Conservation (phyloP, 1,140 invertebrate genomes). For the Fopius arisanus region DNA sequence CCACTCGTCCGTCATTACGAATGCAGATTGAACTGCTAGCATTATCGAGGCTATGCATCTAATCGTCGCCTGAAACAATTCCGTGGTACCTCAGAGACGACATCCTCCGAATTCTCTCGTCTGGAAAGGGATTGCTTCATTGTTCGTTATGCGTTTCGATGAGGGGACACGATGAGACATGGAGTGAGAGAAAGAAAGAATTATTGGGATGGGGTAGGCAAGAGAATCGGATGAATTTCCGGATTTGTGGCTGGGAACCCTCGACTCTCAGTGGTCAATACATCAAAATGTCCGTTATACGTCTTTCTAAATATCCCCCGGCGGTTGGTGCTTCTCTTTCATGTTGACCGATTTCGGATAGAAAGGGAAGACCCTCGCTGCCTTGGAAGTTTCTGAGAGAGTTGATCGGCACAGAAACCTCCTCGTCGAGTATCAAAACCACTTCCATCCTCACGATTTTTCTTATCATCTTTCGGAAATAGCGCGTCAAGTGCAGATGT, state of each 20-base stretch:
- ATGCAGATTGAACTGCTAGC: slow-evolving; percentile 51
- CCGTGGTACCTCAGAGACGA: slow-evolving; percentile 40
- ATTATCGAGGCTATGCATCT: slow-evolving; percentile 46
- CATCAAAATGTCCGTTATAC: slow-evolving; percentile 21
- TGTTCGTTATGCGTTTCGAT: no score
- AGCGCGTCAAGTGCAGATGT: background rate
- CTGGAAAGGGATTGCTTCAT: no score
- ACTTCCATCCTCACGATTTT: background rate
- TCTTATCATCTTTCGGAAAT: background rate
- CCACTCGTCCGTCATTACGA: slow-evolving; percentile 53
- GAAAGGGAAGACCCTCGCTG: background rate
- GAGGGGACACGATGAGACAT: no score
- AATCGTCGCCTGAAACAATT: slow-evolving; percentile 40
- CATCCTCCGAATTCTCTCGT: background rate
- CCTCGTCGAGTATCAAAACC: background rate
- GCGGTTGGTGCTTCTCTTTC: slow-evolving; percentile 2
- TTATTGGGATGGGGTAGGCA: background rate
- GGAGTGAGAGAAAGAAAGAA: no score
- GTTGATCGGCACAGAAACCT: background rate
- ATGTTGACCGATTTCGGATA: background rate
- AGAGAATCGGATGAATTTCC: background rate
- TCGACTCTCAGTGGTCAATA: slow-evolving; percentile 25
- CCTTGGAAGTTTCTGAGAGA: background rate
- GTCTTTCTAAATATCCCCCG: background rate
- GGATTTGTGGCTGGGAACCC: background rate